Percentiles rank a stretch among this genome's conserved stretches.
phyloP scores from a whole-genome alignment of 2,888 invertebrate species.

The Pimpla rufipes region DNA sequence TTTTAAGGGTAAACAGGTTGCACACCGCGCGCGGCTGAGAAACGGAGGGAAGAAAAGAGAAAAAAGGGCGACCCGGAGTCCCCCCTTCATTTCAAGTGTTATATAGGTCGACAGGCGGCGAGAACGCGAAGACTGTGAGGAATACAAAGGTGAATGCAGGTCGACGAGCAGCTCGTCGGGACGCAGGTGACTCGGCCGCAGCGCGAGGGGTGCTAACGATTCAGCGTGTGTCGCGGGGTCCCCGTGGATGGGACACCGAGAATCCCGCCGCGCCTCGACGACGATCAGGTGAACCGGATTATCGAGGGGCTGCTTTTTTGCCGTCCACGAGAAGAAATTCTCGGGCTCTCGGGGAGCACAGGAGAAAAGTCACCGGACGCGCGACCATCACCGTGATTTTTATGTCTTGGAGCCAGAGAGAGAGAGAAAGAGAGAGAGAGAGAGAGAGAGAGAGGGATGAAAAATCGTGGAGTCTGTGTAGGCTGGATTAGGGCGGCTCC shows the following conservation, averaged over 20 bases:
- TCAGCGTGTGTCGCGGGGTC: constrained; percentile 26
- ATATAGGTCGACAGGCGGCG: background rate
- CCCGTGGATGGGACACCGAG: constrained; percentile 14
- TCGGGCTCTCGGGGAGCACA: background rate
- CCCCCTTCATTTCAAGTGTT: constrained; percentile 4
- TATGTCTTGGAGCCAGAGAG: background rate
- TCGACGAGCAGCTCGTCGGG: background rate
- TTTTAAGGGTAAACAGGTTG: constrained; percentile 47
- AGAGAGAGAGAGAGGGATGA: background rate
- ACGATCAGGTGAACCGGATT: constrained; percentile 62
- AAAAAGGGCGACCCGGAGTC: background rate
- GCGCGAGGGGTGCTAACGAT: constrained; percentile 53
- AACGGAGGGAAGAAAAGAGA: constrained; percentile 7
- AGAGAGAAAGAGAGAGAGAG: background rate
- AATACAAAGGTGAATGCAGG: constrained; percentile 12
- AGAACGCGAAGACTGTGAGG: background rate
- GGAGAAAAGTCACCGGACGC: constrained; percentile 30
- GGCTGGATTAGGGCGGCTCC: background rate
- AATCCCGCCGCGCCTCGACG: constrained; percentile 41
- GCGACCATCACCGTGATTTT: constrained; percentile 21
- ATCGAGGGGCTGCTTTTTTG: constrained; percentile 51
- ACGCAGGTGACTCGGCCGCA: constrained; percentile 42
- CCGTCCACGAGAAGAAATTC: background rate
- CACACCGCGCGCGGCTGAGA: background rate
- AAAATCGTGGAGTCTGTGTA: constrained; percentile 2